Percentiles rank a stretch among this genome's conserved stretches.
Evolutionary conservation across 2,888 invertebrate genomes (phyloP).

Genomic region (Mylabris sibirica): DNA sequence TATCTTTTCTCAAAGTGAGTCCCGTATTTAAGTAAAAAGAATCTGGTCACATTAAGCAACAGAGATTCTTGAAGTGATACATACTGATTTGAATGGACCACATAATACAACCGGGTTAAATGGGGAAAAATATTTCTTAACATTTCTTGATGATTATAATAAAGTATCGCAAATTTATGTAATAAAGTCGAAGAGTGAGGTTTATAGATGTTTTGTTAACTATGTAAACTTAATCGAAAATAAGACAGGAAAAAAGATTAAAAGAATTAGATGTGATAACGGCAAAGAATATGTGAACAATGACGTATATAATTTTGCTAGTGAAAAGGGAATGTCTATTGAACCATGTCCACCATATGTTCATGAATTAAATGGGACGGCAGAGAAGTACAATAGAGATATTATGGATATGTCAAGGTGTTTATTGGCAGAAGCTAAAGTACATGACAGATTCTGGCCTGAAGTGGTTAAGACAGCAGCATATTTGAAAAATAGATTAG

Average conservation of each 20-base stretch:
- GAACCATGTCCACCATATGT: slow-evolving; percentile 35
- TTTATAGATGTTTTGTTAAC: slow-evolving; percentile 34
- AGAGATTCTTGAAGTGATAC: slow-evolving; percentile 39
- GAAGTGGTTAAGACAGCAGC: slow-evolving; percentile 28
- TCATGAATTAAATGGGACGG: slow-evolving; percentile 40
- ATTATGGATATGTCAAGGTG: slow-evolving; percentile 36
- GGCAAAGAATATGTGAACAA: slow-evolving; percentile 37
- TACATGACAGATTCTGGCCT: slow-evolving; percentile 29
- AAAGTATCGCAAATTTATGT: slow-evolving; percentile 34
- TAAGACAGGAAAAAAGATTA: slow-evolving; percentile 32
- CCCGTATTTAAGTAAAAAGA: no score
- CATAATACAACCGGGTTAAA: slow-evolving; percentile 20
- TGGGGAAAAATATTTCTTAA: slow-evolving; percentile 39
- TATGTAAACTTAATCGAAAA: slow-evolving; percentile 39
- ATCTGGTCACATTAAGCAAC: no score
- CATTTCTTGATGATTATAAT: slow-evolving; percentile 39
- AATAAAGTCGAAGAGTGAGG: slow-evolving; percentile 35
- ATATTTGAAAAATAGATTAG: background rate
- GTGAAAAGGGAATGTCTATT: slow-evolving; percentile 31
- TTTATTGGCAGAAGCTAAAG: slow-evolving; percentile 36
- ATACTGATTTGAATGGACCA: slow-evolving; percentile 43
- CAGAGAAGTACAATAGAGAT: slow-evolving; percentile 38
- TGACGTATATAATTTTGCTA: slow-evolving; percentile 34
- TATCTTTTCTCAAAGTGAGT: no score
- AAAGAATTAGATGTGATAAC: slow-evolving; percentile 38